Conservation (phyloP, 2,888 invertebrate genomes). For the Elysia crispata region DNA sequence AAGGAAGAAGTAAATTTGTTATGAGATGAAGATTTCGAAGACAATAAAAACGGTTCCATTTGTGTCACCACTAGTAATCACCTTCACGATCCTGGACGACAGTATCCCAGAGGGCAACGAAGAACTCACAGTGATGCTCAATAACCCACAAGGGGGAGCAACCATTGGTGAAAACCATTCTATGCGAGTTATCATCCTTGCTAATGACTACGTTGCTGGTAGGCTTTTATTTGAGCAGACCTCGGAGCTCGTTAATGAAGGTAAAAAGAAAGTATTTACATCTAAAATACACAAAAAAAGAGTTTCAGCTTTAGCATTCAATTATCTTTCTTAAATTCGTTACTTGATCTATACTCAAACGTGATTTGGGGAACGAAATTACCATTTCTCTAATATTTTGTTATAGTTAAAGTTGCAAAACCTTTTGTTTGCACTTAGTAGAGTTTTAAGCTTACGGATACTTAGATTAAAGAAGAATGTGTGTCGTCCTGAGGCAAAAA, state of each 20-base stretch:
- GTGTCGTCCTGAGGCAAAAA: too few relatives aligned
- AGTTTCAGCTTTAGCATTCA: neutral
- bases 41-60: too few relatives aligned
- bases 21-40: too few relatives aligned
- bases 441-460: too few relatives aligned
- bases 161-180: slow-evolving; percentile 56
- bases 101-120: slow-evolving; percentile 70
- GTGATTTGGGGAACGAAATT: too few relatives aligned
- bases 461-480: too few relatives aligned
- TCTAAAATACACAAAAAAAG: neutral
- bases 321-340: too few relatives aligned
- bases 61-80: slow-evolving; percentile 63
- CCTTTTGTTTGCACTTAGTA: too few relatives aligned
- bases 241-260: slow-evolving; percentile 71
- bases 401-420: too few relatives aligned
- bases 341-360: too few relatives aligned
- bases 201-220: slow-evolving; percentile 76
- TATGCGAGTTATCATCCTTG: slow-evolving; percentile 69
- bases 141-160: slow-evolving; percentile 70
- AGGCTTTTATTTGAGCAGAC: slow-evolving; percentile 67
- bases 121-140: slow-evolving; percentile 65
- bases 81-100: slow-evolving; percentile 74
- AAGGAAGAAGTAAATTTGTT: too few relatives aligned
- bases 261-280: slow-evolving; percentile 56
- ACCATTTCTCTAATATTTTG: too few relatives aligned